These are phyloP conservation scores for Abscondita cerata DNA, from an alignment of 2,888 invertebrate species.

Conservation along the genomic window DNA sequence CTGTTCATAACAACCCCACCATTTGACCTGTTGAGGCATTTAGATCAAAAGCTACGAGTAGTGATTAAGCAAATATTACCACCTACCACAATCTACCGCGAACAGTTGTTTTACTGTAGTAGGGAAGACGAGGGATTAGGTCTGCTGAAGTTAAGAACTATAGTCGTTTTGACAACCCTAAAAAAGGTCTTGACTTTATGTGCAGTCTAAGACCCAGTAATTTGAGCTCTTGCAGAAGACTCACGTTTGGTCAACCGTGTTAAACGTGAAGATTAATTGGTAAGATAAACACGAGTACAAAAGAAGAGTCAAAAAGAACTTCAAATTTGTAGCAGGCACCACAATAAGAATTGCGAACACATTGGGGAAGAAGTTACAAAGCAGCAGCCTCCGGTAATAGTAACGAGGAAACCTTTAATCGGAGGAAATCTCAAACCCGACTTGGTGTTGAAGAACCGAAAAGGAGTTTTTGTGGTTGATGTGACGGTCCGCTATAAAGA, in stretches of 20 bases:
- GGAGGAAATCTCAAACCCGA: constrained; percentile 45
- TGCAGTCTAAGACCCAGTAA: background rate
- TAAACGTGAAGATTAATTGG: background rate
- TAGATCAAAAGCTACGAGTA: too few relatives aligned
- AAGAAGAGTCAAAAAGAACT: too few relatives aligned
- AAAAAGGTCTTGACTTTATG: background rate
- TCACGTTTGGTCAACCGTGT: too few relatives aligned
- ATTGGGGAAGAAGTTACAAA: too few relatives aligned
- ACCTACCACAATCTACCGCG: constrained; percentile 1
- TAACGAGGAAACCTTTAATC: constrained; percentile 4
- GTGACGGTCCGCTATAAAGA: constrained; percentile 40
- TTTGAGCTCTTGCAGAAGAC: too few relatives aligned
- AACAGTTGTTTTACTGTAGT: constrained; percentile 8
- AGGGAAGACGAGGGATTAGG: background rate
- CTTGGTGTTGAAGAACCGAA: constrained; percentile 43
- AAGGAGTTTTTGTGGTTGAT: constrained; percentile 45
- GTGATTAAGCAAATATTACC: background rate
- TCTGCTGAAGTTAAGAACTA: background rate
- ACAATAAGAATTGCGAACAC: too few relatives aligned
- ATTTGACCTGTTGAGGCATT: too few relatives aligned
- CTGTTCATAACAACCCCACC: too few relatives aligned
- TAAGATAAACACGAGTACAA: too few relatives aligned
- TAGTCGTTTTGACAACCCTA: background rate
- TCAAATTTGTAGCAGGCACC: too few relatives aligned
- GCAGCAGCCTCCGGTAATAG: too few relatives aligned